Evolutionary conservation across 2,797 vertebrate species (phyloP).

Genomic region (Cetoscarus ocellatus): DNA sequence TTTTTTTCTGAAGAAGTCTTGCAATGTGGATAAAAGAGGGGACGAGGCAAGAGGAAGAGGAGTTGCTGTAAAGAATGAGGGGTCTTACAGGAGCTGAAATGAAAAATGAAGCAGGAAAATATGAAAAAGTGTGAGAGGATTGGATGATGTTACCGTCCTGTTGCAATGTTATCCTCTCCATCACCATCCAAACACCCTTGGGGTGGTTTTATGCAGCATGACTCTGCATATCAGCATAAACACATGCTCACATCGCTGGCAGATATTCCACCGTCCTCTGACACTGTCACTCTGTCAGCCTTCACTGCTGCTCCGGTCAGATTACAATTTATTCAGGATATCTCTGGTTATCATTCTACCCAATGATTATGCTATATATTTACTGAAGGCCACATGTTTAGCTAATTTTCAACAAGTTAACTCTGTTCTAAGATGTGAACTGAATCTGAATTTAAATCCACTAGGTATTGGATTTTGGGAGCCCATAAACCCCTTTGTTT

Average conservation of each 20-base stretch:
- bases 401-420: no score
- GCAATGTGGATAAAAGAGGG: background rate
- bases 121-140: constrained; percentile 8
- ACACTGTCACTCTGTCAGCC: constrained; percentile 28
- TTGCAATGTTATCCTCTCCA: constrained; percentile 33
- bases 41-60: constrained; percentile 2
- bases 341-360: background rate
- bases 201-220: constrained; percentile 72
- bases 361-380: background rate
- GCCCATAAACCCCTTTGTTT: no score
- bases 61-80: constrained; percentile 4
- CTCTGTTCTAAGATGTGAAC: no score
- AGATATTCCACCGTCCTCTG: constrained; percentile 42
- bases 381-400: no score
- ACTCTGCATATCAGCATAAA: constrained; percentile 70
- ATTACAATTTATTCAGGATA: background rate
- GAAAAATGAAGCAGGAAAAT: constrained; percentile 12
- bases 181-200: constrained; percentile 53
- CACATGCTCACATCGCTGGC: constrained; percentile 43
- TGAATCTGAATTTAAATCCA: no score
- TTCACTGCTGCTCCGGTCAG: constrained; percentile 15
- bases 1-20: background rate
- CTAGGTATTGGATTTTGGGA: no score
- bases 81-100: background rate
- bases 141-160: constrained; percentile 15